Percentiles rank a stretch among this genome's conserved stretches.
phyloP scores from a whole-genome alignment of 92 coral and sea anemone species.

The Virgularia gustaviana region DNA sequence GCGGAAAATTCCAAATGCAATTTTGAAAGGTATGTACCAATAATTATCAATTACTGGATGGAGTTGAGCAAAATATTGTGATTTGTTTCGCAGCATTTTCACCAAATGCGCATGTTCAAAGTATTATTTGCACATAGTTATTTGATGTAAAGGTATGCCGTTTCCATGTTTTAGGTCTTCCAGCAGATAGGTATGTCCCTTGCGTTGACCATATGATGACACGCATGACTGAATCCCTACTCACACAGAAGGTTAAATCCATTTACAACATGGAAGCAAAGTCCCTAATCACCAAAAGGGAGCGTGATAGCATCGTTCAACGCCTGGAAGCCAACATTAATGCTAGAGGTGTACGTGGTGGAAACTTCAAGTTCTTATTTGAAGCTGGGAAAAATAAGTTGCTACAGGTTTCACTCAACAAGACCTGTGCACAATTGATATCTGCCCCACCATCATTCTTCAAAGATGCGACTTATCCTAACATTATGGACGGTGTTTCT shows the following conservation, averaged over 20 bases:
- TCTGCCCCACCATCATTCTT: constrained; percentile 37
- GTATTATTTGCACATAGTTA: too few species aligned
- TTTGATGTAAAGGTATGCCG: too few species aligned
- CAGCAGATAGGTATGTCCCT: background rate
- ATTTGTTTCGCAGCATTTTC: too few species aligned
- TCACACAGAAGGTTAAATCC: background rate
- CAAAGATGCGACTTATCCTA: background rate
- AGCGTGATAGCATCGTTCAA: background rate
- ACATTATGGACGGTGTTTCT: constrained; percentile 50
- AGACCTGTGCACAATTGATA: constrained; percentile 17
- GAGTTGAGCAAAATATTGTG: too few species aligned
- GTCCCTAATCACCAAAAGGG: constrained; percentile 1
- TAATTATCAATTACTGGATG: too few species aligned
- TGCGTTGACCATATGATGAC: constrained; percentile 6
- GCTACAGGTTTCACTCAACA: constrained; percentile 31
- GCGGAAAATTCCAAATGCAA: background rate
- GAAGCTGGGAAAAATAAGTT: constrained; percentile 43
- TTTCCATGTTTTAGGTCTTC: too few species aligned
- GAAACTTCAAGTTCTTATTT: constrained; percentile 1
- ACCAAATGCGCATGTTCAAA: too few species aligned
- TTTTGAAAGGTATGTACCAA: constrained; percentile 2
- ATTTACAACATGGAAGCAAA: constrained; percentile 8
- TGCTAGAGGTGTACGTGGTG: constrained; percentile 43
- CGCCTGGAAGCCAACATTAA: background rate
- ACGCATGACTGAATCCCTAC: constrained; percentile 1